phyloP scores from a whole-genome alignment of 2,113 vertebrate species.

The Crotalus tigris region DNA sequence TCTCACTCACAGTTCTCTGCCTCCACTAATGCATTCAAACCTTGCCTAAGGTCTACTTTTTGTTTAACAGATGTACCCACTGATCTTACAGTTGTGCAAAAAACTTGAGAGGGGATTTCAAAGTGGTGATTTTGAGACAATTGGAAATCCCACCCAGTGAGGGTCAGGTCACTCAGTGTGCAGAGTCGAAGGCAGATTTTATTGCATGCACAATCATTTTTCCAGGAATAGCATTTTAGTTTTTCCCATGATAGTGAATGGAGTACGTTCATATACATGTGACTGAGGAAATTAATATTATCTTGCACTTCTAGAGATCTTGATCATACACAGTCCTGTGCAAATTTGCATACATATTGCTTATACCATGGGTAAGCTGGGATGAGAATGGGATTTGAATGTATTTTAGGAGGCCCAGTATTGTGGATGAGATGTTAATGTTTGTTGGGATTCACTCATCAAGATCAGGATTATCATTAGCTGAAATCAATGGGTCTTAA shows the following conservation, averaged over 20 bases:
- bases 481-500: not conserved
- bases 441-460: not conserved
- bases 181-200: not conserved
- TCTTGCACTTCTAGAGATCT: not conserved
- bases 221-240: not conserved
- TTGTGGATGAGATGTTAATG: too few relatives aligned
- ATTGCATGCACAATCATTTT: not conserved
- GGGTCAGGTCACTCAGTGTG: not conserved
- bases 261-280: not conserved
- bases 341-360: not conserved
- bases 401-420: constrained; percentile 39
- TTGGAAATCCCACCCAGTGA: not conserved
- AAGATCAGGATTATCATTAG: not conserved
- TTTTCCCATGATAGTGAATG: not conserved
- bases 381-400: not conserved
- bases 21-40: constrained; percentile 39
- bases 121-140: not conserved
- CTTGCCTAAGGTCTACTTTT: constrained; percentile 29
- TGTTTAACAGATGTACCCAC: constrained; percentile 27
- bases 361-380: constrained; percentile 23
- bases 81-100: not conserved
- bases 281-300: not conserved
- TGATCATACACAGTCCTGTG: not conserved
- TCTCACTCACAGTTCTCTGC: constrained; percentile 35
- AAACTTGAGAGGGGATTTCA: not conserved